Base-by-base conservation (phyloP, 2,888 invertebrate genomes). In the Palloptera scutellata region DNA sequence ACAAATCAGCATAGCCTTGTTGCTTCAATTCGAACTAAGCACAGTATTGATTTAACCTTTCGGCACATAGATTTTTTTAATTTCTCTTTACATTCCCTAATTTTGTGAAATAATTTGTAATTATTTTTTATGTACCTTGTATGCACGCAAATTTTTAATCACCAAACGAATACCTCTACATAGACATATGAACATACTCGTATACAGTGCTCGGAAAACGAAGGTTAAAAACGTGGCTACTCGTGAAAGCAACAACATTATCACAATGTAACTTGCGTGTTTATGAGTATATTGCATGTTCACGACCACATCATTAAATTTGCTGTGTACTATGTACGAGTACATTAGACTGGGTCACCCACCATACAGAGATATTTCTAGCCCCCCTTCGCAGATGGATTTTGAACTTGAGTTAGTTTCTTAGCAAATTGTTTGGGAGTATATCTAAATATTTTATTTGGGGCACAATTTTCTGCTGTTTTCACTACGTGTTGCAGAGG, bases 211-310 rank as follows among this genome's bases (percentile, higher is more conserved):
- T 12, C 2, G 48, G 2, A 12, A 48, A 10, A 41, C 40, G 43
- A 55, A 64, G 64, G 57, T 57, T 40, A 57, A 48, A 57, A 48
- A 48, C 12, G 40, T n/a, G 41, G 51, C 13, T 48, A 30, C 2
- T 30, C 30, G 30, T 6, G 30, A 30, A 6, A 30, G 6, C 30
- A 30, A 30, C 30, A 30, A 30, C 30, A 30, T 1, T 8, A 53
- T 1, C 11, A 41, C 43, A 42, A 30, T 43, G 52, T 60, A 53
- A 60, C 41, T 67, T 59, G 65, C 71, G 67, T 71, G 71, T 69
- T 71, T 71, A 71, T 63, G 69, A 71, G 63, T 45, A 40, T 30
- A 71, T 71, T 53, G 71, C 71, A 71, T 71, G 71, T 69, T 67
- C 12, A 61, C 61, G 62, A 54, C 52, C 54, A 41, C 64, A 57